phyloP scores from a whole-genome alignment of 2,888 invertebrate species.

The Synergus itoensis region DNA sequence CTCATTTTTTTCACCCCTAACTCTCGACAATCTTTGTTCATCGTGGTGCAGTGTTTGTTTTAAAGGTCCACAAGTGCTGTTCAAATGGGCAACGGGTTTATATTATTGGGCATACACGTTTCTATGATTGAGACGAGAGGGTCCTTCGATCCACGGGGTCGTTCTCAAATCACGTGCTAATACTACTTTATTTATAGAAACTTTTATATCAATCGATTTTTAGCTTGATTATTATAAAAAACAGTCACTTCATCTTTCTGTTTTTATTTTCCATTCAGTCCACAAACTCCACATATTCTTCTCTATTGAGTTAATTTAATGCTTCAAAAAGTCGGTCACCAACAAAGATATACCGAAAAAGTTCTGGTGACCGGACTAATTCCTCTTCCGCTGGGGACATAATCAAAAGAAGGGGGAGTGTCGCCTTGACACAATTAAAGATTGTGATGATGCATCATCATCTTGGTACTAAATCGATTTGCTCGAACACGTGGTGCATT shows the following conservation, averaged over 20 bases:
- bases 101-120: slow-evolving; percentile 65
- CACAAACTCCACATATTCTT: not conserved
- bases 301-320: not conserved
- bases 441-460: slow-evolving; percentile 57
- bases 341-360: slow-evolving; percentile 4
- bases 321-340: not conserved
- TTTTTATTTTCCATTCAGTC: not conserved
- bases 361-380: slow-evolving; percentile 37
- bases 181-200: slow-evolving; percentile 38
- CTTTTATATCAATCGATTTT: not conserved
- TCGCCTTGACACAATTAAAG: slow-evolving; percentile 61
- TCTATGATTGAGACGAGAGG: slow-evolving; percentile 57
- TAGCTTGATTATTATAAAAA: not conserved
- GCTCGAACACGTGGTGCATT: slow-evolving; percentile 22
- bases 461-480: slow-evolving; percentile 38
- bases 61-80: slow-evolving; percentile 70
- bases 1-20: slow-evolving; percentile 46
- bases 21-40: slow-evolving; percentile 65
- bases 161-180: slow-evolving; percentile 61
- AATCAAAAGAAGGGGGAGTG: slow-evolving; percentile 39
- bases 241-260: not conserved
- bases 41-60: slow-evolving; percentile 71
- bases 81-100: slow-evolving; percentile 75
- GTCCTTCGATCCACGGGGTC: slow-evolving; percentile 52
- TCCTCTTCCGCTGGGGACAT: slow-evolving; percentile 53